phyloP scores from a whole-genome alignment of 2,888 invertebrate species.

The Ceramica pisi region DNA sequence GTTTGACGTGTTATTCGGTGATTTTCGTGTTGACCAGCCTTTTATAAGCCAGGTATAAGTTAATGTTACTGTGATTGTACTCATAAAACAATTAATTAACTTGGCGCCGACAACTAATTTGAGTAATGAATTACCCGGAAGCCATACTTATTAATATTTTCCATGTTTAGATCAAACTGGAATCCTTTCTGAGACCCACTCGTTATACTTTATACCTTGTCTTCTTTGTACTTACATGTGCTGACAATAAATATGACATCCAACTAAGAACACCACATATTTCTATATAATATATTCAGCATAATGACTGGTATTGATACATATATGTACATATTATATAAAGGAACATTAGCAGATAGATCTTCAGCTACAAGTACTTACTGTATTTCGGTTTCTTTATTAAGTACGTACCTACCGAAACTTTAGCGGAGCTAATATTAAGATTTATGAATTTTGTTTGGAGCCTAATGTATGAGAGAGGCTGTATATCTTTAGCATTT shows the following conservation, averaged over 20 bases:
- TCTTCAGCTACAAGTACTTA: too few relatives aligned
- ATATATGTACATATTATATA: too few relatives aligned
- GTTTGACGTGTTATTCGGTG: too few relatives aligned
- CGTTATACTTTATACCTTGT: too few relatives aligned
- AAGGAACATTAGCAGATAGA: background rate
- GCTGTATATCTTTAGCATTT: constrained; percentile 19
- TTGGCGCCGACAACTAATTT: background rate
- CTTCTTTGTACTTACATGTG: too few relatives aligned
- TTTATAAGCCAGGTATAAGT: too few relatives aligned
- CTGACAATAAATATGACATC: too few relatives aligned
- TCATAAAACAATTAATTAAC: background rate
- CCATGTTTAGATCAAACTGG: background rate
- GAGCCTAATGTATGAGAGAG: constrained; percentile 29
- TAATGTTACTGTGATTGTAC: too few relatives aligned
- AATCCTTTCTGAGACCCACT: background rate
- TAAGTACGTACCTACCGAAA: constrained; percentile 1
- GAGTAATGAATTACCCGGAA: background rate
- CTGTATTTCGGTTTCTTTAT: constrained; percentile 6
- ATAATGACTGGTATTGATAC: constrained; percentile 7
- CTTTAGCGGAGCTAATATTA: constrained; percentile 41
- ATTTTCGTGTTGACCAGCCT: too few relatives aligned
- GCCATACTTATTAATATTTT: background rate
- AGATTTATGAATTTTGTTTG: constrained; percentile 56
- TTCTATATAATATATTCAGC: too few relatives aligned
- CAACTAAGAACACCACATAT: too few relatives aligned